These are phyloP conservation scores for Dermolepida albohirtum DNA, from an alignment of 2,888 invertebrate species.

Conservation along the genomic window DNA sequence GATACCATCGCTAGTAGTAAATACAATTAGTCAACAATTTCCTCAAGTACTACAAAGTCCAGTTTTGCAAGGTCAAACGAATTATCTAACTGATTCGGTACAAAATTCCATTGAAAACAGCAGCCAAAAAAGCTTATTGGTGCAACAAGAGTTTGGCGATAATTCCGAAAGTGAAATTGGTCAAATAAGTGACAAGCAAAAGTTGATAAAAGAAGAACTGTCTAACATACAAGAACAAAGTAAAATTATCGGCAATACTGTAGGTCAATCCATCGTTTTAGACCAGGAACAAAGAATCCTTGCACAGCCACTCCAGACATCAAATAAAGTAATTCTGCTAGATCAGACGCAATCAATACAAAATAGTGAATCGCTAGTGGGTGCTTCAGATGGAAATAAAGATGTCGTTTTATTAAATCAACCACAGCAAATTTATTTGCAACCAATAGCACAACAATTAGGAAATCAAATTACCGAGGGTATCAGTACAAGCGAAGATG, in stretches of 20 bases:
- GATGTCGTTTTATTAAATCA: constrained; percentile 13
- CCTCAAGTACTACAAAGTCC: neutral
- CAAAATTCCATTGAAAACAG: too few relatives aligned
- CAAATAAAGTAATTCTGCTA: constrained; percentile 6
- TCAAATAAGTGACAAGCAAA: too few relatives aligned
- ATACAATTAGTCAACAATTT: neutral
- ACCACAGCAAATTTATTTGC: constrained; percentile 30
- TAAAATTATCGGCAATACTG: neutral
- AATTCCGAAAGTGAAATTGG: too few relatives aligned
- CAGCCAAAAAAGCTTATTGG: too few relatives aligned
- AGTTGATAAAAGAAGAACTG: too few relatives aligned
- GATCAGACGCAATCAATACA: constrained; percentile 6
- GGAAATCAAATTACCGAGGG: neutral
- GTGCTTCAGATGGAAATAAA: constrained; percentile 1
- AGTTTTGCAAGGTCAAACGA: too few relatives aligned
- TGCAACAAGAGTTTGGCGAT: too few relatives aligned
- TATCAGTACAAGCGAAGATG: neutral
- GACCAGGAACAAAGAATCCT: neutral
- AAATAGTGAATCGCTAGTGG: neutral
- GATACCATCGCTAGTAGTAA: neutral
- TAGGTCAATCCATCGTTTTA: neutral
- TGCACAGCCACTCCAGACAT: neutral
- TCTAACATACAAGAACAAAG: too few relatives aligned
- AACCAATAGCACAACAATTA: constrained; percentile 37
- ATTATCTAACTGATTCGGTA: too few relatives aligned